These are phyloP conservation scores for Meteorus colon DNA, from an alignment of 2,888 invertebrate genomes.

Conservation along the genomic window DNA sequence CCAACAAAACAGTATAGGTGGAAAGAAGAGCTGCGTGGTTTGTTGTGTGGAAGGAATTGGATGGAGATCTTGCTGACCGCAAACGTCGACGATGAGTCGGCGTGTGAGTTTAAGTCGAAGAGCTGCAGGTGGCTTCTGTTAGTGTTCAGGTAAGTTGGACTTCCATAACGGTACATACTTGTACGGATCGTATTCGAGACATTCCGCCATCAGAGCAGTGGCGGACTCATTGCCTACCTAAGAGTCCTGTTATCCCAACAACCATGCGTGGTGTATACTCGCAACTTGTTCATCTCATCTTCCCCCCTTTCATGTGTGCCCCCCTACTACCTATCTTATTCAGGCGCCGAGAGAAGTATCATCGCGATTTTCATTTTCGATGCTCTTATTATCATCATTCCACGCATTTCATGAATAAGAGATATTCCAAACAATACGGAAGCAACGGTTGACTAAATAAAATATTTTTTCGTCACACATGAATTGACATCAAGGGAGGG, in stretches of 20 bases:
- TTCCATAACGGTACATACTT: conserved; percentile 64
- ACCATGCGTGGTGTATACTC: conserved; percentile 57
- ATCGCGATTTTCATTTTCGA: background rate
- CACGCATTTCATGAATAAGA: background rate
- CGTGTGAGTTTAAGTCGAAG: conserved; percentile 51
- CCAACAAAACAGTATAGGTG: conserved; percentile 18
- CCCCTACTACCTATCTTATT: background rate
- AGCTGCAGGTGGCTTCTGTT: conserved; percentile 47
- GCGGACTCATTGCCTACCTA: conserved; percentile 52
- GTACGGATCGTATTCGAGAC: conserved; percentile 59
- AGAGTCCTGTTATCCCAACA: conserved; percentile 68
- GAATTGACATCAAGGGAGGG: conserved; percentile 18
- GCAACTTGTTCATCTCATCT: conserved; percentile 36
- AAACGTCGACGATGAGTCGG: conserved; percentile 28
- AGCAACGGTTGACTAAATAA: conserved; percentile 33
- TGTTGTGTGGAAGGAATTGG: background rate
- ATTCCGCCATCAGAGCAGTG: conserved; percentile 33
- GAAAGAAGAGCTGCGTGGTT: background rate
- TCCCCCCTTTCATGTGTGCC: background rate
- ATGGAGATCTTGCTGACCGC: conserved; percentile 9
- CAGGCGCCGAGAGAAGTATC: background rate
- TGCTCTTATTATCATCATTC: background rate
- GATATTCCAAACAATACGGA: conserved; percentile 28
- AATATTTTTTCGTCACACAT: conserved; percentile 28
- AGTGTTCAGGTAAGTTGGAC: conserved; percentile 45